Conservation (phyloP, 2,113 vertebrate genomes). For the Barbus barbus region DNA sequence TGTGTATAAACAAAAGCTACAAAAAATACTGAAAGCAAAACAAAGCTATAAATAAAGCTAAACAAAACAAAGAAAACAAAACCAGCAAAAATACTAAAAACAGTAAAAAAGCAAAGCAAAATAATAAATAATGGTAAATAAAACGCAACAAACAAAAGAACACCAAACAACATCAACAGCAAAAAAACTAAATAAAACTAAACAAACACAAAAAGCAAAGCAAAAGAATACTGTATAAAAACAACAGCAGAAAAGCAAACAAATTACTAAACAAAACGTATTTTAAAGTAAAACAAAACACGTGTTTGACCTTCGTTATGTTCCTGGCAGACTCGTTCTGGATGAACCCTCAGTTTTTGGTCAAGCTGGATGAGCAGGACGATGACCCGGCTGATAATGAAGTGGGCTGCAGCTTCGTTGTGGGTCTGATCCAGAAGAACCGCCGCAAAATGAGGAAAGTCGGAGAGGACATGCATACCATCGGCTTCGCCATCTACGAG, state of each 20-base stretch:
- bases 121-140: too few relatives aligned
- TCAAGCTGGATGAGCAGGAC: slow-evolving; percentile 72
- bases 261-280: neutral
- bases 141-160: too few relatives aligned
- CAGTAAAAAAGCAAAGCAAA: too few relatives aligned
- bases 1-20: too few relatives aligned
- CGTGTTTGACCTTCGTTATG: neutral
- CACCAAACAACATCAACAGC: too few relatives aligned
- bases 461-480: slow-evolving; percentile 56
- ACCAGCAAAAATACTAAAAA: too few relatives aligned
- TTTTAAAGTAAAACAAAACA: neutral
- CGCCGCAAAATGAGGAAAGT: slow-evolving; percentile 54
- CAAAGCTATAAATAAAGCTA: too few relatives aligned
- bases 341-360: slow-evolving; percentile 76
- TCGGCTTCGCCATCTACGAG: slow-evolving; percentile 74
- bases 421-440: slow-evolving; percentile 77
- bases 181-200: neutral
- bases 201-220: neutral
- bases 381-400: slow-evolving; percentile 64
- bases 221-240: neutral
- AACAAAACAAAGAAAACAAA: too few relatives aligned
- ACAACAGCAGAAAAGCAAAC: neutral
- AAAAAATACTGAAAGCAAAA: neutral
- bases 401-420: slow-evolving; percentile 72
- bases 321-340: slow-evolving; percentile 68